Percentiles rank a stretch among this genome's conserved stretches.
phyloP scores from a whole-genome alignment of 2,888 invertebrate genomes.

The Tipula confusa region DNA sequence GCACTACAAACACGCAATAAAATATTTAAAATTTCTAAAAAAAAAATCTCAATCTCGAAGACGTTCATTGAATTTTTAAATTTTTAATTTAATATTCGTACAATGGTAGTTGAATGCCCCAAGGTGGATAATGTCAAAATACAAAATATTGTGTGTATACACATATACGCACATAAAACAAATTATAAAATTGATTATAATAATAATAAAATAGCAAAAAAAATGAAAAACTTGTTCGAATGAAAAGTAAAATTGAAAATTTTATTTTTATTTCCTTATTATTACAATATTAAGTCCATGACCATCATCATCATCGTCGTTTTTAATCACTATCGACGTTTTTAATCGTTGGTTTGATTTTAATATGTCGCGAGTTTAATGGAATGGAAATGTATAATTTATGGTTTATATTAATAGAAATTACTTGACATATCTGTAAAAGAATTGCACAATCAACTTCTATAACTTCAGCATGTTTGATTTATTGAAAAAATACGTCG shows the following conservation, averaged over 20 bases:
- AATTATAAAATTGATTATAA: neutral
- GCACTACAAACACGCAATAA: constrained; percentile 20
- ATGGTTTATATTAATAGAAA: too few relatives aligned
- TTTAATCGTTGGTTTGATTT: neutral
- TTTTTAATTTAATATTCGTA: neutral
- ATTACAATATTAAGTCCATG: neutral
- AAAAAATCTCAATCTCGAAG: neutral
- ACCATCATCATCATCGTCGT: neutral
- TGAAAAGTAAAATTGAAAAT: neutral
- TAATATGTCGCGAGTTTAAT: neutral
- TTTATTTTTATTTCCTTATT: neutral
- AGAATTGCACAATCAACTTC: too few relatives aligned
- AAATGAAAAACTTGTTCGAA: neutral
- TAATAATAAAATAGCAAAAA: neutral
- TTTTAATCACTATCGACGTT: neutral
- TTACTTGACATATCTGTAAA: too few relatives aligned
- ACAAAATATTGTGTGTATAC: neutral
- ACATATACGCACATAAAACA: neutral
- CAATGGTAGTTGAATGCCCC: neutral
- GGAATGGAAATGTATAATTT: too few relatives aligned
- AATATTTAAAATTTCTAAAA: neutral
- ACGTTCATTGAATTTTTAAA: neutral
- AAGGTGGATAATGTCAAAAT: neutral
- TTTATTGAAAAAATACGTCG: too few relatives aligned
- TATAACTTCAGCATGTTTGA: too few relatives aligned